Evolutionary conservation across 2,797 vertebrate genomes (phyloP), one percentile per base, ranked within the genome.

Genomic region (Lacerta viridis): DNA sequence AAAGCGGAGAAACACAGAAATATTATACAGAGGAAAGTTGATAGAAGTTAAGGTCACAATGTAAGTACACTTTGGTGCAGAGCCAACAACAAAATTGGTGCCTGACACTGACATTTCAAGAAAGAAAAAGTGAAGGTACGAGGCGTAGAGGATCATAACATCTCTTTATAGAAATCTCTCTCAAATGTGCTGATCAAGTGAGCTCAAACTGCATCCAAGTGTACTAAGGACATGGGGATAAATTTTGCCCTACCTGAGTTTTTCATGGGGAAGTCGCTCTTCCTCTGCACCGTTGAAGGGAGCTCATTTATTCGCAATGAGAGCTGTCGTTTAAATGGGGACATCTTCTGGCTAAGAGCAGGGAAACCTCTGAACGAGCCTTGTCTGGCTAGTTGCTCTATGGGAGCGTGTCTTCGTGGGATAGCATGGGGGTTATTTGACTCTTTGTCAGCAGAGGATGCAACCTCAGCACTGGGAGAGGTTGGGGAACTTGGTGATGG

Each of bases 311-410:
- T 98, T 92, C 99, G 98, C 91, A 99, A 97, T 0, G 99, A 99
- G 78, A 98, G 94, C 89, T 99, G 98, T 18, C 99, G 97, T 91
- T 99, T 99, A 96, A 99, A 99, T 90, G 99, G 99, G 80, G 99
- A 99, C 41, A 98, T 99, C 96, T 99, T 99, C 95, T 99, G 98
- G 94, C 98, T 99, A 77, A 99, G 99, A 46, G 96, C 98, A 0
- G 99, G 99, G 95, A 99, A 99, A 90, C 99, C 99, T 84, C 98
- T 96, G 97, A 99, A 99, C 64, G 99, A 99, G 43, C 99, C 98
- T 97, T 99, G 99, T 78, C 99, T 97, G 90, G 98, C 98, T 43
- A 99, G 97, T 3, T 98, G 98, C 76, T 99, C 99, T 59, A 98
- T 98, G 0, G 99, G 98, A 0, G 99, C 98, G 4, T 99, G 99